Base-by-base conservation (phyloP, 1,140 invertebrate species). In the Drosophila varians region DNA sequence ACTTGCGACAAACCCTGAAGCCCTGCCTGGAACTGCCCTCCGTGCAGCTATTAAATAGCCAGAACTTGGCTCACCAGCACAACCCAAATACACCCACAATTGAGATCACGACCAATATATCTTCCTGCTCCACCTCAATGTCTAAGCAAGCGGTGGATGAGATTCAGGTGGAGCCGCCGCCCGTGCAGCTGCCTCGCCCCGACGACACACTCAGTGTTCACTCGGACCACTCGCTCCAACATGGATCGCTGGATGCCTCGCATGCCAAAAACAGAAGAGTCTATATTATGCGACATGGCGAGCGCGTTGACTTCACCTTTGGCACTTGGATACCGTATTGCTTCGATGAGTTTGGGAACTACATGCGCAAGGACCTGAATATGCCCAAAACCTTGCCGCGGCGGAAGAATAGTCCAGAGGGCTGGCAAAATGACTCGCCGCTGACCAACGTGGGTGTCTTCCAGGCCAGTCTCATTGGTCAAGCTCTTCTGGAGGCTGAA, bases 261-360 rank as follows among this genome's bases (percentile, higher is more conserved):
- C 68, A 71, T n/a, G 46, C 62, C 9, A 75, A 72, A 21, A 90
- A 88, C 54, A 73, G 95, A 26, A 93, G 94, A 76, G 92, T 84
- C 14, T 96, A 95, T 84, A 94, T 97, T 18, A 95, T 97, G 92
- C 92, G 97, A 1, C 89, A 90, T 57, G 89, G 89, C 8, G 97
- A 98, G 92, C 92, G 97, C 26, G 94, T 98, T 2, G 97, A 99
- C 92, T 97, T 98, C 77, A 97, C 96, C 0, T 98, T 98, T 88
- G 96, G 97, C 14, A 92, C 89, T 0, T 98, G 97, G 97, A 95
- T 97, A 51, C 95, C 95, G 0, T 95, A 94, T 88, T 97, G 96
- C 84, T 98, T 98, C 90, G 96, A 98, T 92, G 92, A 95, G 49
- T 92, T 94, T 65, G 96, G 95, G 86, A 93, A 91, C 18, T 98